A percentile compares a stretch with the other conserved stretches of the same genome.
These are phyloP conservation scores for Drosophila baimaii DNA, from an alignment of 1,140 invertebrate species.

Conservation along the genomic window DNA sequence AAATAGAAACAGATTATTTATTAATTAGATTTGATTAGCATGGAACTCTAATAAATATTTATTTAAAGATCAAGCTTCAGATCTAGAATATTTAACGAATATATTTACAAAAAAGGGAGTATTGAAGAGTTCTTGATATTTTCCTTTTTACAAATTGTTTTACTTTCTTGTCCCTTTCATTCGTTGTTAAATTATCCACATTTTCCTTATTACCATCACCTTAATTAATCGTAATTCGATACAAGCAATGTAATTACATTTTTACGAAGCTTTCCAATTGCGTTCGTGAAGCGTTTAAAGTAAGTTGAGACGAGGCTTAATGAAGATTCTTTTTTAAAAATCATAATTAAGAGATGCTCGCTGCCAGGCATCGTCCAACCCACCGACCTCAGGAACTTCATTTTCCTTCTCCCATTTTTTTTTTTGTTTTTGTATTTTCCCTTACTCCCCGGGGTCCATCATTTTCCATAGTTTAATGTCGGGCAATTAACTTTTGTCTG, in stretches of 20 bases:
- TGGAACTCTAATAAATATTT: too few species aligned
- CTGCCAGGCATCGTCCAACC: slow-evolving; percentile 8
- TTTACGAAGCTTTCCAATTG: slow-evolving; percentile 8
- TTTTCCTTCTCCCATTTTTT: slow-evolving; percentile 4
- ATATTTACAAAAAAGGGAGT: too few species aligned
- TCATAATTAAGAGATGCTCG: slow-evolving; percentile 44
- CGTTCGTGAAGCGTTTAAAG: slow-evolving; percentile 19
- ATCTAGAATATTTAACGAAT: too few species aligned
- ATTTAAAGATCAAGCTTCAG: not conserved
- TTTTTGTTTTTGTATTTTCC: not conserved
- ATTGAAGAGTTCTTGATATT: not conserved
- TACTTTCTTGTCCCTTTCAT: not conserved
- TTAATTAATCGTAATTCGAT: slow-evolving; percentile 23
- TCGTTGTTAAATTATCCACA: slow-evolving; percentile 10
- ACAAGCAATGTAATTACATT: slow-evolving; percentile 21
- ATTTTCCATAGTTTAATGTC: slow-evolving; percentile 80
- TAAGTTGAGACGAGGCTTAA: slow-evolving; percentile 16
- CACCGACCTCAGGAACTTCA: slow-evolving; percentile 15
- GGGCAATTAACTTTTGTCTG: slow-evolving; percentile 82
- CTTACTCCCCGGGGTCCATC: slow-evolving; percentile 34
- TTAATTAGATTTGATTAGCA: not conserved
- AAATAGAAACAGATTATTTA: too few species aligned
- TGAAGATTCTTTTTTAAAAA: slow-evolving; percentile 36
- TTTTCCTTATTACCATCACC: slow-evolving; percentile 8
- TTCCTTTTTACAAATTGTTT: not conserved